Percentiles rank a stretch among this genome's conserved stretches.
phyloP scores from a whole-genome alignment of 2,797 vertebrate species.

The Thalassophryne amazonica region DNA sequence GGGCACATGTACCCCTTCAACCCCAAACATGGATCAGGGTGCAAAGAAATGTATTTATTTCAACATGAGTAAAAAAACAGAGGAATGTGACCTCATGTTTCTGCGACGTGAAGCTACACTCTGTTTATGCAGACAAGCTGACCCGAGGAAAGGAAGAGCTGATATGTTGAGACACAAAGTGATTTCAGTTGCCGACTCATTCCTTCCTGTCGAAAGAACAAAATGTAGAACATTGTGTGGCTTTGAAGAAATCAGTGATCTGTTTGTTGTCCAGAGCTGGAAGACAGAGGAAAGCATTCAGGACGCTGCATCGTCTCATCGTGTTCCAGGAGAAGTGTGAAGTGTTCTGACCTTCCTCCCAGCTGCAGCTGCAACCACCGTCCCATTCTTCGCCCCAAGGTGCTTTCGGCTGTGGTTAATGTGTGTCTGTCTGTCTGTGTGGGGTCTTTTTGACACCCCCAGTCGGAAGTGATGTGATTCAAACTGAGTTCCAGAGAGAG shows the following conservation, averaged over 20 bases:
- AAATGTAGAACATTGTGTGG: neutral
- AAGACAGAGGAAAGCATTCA: slow-evolving; percentile 41
- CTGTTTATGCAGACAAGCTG: too few species aligned
- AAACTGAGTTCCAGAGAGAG: slow-evolving; percentile 24
- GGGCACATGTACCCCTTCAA: too few species aligned
- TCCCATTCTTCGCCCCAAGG: slow-evolving; percentile 45
- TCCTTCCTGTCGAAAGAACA: neutral
- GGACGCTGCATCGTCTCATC: slow-evolving; percentile 29
- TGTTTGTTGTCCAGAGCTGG: neutral
- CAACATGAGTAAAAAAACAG: too few species aligned
- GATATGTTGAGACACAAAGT: too few species aligned
- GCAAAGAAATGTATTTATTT: too few species aligned
- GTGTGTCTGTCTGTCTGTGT: slow-evolving; percentile 24
- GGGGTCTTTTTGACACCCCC: slow-evolving; percentile 27
- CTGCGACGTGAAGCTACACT: too few species aligned
- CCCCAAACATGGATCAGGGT: too few species aligned
- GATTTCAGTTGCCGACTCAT: neutral
- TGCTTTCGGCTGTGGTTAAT: slow-evolving; percentile 29
- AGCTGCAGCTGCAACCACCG: slow-evolving; percentile 58
- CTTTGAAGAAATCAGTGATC: neutral
- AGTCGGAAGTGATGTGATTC: slow-evolving; percentile 54
- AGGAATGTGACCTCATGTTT: too few species aligned
- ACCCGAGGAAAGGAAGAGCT: too few species aligned
- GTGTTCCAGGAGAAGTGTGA: slow-evolving; percentile 27
- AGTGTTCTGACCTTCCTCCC: slow-evolving; percentile 17